These are phyloP conservation scores for Magallana nippona DNA, from an alignment of 2,888 invertebrate genomes.

Conservation along the genomic window DNA sequence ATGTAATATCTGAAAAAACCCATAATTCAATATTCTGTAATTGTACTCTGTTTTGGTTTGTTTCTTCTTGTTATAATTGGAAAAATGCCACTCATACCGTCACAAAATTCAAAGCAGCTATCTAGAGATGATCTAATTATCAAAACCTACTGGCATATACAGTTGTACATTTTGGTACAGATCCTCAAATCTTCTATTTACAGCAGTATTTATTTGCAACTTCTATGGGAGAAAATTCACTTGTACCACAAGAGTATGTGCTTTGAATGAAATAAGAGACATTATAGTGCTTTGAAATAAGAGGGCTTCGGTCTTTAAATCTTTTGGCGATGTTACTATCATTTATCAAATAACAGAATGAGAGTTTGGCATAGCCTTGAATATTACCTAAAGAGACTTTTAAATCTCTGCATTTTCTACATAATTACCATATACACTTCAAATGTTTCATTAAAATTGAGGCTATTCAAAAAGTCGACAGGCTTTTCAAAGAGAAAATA, in stretches of 20 bases:
- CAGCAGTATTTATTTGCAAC: too few relatives aligned
- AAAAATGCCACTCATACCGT: too few relatives aligned
- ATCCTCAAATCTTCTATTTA: too few relatives aligned
- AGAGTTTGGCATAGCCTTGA: conserved; percentile 5
- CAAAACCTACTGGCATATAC: too few relatives aligned
- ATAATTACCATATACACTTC: not conserved
- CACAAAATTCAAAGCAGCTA: too few relatives aligned
- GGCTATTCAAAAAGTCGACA: not conserved
- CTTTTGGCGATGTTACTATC: conserved; percentile 9
- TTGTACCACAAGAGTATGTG: not conserved
- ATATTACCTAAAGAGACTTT: not conserved
- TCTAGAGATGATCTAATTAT: too few relatives aligned
- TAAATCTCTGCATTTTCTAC: conserved; percentile 19
- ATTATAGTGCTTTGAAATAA: conserved; percentile 14
- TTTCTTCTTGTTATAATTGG: too few relatives aligned
- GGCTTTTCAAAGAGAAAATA: not conserved
- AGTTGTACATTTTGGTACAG: too few relatives aligned
- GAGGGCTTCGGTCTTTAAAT: not conserved
- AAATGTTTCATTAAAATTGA: conserved; percentile 10
- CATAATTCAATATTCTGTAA: too few relatives aligned
- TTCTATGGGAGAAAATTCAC: not conserved
- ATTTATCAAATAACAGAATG: conserved; percentile 20
- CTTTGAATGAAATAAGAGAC: not conserved
- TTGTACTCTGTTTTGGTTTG: too few relatives aligned
- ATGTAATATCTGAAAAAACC: too few relatives aligned